Evolutionary conservation across 2,113 vertebrate species (phyloP), one percentile per base, ranked within the genome.

Genomic region (Laterallus jamaicensis): DNA sequence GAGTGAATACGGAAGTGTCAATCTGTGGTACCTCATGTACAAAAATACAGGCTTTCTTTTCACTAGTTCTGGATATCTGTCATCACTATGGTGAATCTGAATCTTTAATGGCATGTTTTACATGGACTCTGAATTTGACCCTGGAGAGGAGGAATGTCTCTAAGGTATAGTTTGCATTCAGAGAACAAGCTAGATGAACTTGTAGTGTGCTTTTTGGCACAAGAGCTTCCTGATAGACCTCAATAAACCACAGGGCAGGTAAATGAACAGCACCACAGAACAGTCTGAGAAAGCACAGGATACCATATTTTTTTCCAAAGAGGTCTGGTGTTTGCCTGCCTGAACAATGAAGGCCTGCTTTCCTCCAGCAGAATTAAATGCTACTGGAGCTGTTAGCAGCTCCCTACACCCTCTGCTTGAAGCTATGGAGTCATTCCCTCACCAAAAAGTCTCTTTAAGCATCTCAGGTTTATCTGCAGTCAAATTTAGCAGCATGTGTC

Each of bases 401-500:
- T 75, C 14, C 67, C 73, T 60, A 10, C 6, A 66, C 6, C 4
- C 22, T 66, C 16, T 69, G 2, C 52, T 74, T 63, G 10, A 86
- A 88, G 10, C 29, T 83, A 2, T 29, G 37, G 63, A 55, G 13
- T 19, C 6, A 32, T 59, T 86, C 28, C 31, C 17, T 86, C 52
- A 42, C 24, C 9, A 37, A 56, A 80, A 88, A 40, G 2, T 40
- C n/a, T 85, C 28, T 88, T 79, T 58, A 83, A 55, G 24, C 28
- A 63, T 73, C 47, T 84, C 52, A 47, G 76, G 22, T 59, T 95
- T 90, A 35, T 92, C 68, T 81, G 80, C 18, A 67, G 68, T 74
- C 80, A 88, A 78, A 88, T 93, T 92, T 88, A 96, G 60, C 60
- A 91, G 40, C 42, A 55, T 78, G 26, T 90, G 62, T 90, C 79